Percentiles rank a stretch among this genome's conserved stretches.
These are phyloP conservation scores for Drosophila pandora DNA, from an alignment of 1,140 invertebrate species.

Conservation along the genomic window DNA sequence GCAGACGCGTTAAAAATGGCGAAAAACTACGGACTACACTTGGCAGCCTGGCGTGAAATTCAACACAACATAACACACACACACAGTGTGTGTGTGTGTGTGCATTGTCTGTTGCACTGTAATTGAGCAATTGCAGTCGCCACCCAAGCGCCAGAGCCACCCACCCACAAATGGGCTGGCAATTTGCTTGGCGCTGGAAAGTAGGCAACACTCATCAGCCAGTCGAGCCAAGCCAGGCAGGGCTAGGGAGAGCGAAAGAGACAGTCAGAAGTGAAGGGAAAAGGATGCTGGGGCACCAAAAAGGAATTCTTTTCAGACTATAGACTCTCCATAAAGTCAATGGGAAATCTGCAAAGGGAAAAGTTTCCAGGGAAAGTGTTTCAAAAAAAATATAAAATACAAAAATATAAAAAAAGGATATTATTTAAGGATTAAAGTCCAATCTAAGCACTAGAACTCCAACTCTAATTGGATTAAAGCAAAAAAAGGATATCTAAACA, in stretches of 20 bases:
- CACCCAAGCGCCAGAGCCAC: conserved; percentile 29
- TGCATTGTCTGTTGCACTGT: conserved; percentile 66
- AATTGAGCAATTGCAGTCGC: conserved; percentile 76
- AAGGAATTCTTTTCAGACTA: background rate
- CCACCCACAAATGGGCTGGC: conserved; percentile 11
- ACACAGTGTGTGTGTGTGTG: conserved; percentile 34
- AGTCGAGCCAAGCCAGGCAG: too few species aligned
- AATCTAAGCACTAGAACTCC: background rate
- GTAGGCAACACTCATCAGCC: conserved; percentile 64
- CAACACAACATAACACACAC: conserved; percentile 72
- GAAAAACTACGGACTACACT: conserved; percentile 80
- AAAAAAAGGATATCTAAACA: conserved; percentile 11
- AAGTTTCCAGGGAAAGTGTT: conserved; percentile 36
- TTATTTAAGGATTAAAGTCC: background rate
- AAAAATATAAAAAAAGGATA: background rate
- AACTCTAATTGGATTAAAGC: conserved; percentile 38
- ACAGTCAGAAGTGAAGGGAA: background rate
- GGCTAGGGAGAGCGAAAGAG: background rate
- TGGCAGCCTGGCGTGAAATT: conserved; percentile 80
- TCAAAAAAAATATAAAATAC: conserved; percentile 1
- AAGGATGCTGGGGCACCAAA: background rate
- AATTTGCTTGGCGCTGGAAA: conserved; percentile 65
- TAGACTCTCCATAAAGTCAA: conserved; percentile 1
- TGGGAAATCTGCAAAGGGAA: conserved; percentile 6
- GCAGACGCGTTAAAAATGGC: conserved; percentile 75